Evolutionary conservation across 2,888 invertebrate species (phyloP).

Genomic region (Leucozona laternaria): DNA sequence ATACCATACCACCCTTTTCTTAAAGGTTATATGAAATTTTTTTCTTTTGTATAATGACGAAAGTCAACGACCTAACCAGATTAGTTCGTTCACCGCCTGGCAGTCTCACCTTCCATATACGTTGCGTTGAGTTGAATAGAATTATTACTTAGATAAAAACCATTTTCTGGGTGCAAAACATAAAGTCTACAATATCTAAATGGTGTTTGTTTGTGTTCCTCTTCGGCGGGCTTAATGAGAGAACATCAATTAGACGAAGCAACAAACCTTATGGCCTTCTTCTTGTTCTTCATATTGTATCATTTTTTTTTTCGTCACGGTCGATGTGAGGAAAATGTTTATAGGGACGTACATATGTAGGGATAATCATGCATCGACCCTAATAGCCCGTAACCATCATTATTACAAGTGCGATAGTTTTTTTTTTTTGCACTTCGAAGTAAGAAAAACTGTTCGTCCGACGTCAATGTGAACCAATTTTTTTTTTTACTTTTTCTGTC

Average conservation of each 20-base stretch:
- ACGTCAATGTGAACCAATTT: conserved; percentile 62
- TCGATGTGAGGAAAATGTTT: conserved; percentile 13
- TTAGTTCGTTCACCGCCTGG: conserved; percentile 31
- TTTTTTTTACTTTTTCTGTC: conserved; percentile 29
- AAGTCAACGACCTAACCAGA: conserved; percentile 47
- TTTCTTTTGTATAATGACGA: neutral
- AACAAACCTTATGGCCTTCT: conserved; percentile 25
- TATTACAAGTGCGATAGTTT: conserved; percentile 57
- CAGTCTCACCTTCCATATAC: neutral
- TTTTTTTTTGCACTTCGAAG: conserved; percentile 22
- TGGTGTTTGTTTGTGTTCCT: conserved; percentile 66
- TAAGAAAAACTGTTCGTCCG: conserved; percentile 1
- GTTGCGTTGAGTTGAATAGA: neutral
- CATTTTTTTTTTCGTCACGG: conserved; percentile 27
- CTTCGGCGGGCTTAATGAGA: conserved; percentile 39
- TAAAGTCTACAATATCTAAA: conserved; percentile 33
- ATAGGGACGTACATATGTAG: conserved; percentile 10
- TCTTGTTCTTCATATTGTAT: neutral
- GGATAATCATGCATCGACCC: conserved; percentile 60
- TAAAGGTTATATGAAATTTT: neutral
- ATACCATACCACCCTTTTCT: neutral
- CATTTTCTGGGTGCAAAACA: conserved; percentile 40
- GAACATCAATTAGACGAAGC: conserved; percentile 67
- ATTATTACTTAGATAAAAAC: neutral
- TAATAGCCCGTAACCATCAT: conserved; percentile 66